Evolutionary conservation across 2,113 vertebrate genomes (phyloP).

Genomic region (Tragulus kanchil): DNA sequence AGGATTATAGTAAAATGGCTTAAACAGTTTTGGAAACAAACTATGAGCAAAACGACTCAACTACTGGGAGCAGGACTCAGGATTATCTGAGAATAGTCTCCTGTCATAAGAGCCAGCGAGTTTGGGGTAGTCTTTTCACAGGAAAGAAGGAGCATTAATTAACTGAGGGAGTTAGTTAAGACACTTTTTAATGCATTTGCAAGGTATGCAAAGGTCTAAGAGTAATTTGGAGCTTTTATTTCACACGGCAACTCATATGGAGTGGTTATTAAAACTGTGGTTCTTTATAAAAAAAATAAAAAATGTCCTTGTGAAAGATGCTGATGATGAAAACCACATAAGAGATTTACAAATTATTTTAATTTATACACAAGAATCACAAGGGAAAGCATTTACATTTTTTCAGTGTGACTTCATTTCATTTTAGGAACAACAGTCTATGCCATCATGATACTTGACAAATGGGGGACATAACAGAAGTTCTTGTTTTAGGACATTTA

Average conservation of each 20-base stretch:
- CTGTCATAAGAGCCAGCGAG: neutral
- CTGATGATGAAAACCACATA: neutral
- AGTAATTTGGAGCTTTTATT: neutral
- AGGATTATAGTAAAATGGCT: neutral
- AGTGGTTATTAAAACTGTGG: slow-evolving; percentile 11
- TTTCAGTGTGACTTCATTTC: neutral
- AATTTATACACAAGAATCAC: slow-evolving; percentile 31
- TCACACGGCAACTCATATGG: neutral
- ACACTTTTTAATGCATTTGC: neutral
- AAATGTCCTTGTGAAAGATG: neutral
- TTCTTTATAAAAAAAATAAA: slow-evolving; percentile 43
- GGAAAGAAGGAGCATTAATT: neutral
- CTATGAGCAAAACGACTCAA: neutral
- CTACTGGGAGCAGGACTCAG: neutral
- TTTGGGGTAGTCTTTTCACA: neutral
- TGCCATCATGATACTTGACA: neutral
- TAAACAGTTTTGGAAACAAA: neutral
- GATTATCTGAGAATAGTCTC: neutral
- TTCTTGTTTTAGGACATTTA: neutral
- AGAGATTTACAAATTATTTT: slow-evolving; percentile 55
- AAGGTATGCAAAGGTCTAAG: neutral
- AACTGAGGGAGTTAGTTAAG: neutral
- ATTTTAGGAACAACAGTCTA: neutral
- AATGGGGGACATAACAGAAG: neutral
- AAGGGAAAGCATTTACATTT: slow-evolving; percentile 51